Percentiles rank a stretch among this genome's conserved stretches.
Evolutionary conservation across 2,888 invertebrate genomes (phyloP).

Genomic region (Selenia dentaria): DNA sequence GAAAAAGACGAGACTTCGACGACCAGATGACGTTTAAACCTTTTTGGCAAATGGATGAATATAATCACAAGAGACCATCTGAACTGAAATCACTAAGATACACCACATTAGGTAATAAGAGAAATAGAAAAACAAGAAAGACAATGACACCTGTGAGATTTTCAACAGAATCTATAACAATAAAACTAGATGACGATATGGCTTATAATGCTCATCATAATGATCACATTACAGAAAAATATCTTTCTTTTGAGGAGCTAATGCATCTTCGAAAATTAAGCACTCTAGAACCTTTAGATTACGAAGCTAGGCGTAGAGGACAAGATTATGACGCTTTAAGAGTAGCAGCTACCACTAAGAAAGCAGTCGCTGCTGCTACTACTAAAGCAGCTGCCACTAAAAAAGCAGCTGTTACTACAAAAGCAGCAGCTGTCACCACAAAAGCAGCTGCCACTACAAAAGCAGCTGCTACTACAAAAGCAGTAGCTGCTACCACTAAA

Average conservation of each 20-base stretch:
- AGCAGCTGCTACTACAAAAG: neutral
- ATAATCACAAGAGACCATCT: conserved; percentile 41
- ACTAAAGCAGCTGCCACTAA: neutral
- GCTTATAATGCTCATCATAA: conserved; percentile 30
- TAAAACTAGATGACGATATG: conserved; percentile 42
- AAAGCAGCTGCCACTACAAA: conserved; percentile 6
- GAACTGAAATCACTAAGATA: conserved; percentile 60
- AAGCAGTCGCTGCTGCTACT: conserved; percentile 3
- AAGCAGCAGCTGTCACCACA: neutral
- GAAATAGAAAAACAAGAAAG: conserved; percentile 44
- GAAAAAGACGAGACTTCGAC: conserved; percentile 52
- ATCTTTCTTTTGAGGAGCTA: conserved; percentile 75
- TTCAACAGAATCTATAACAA: conserved; percentile 62
- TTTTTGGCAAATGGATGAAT: conserved; percentile 66
- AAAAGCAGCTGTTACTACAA: neutral
- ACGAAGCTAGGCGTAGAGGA: conserved; percentile 44
- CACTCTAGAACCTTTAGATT: conserved; percentile 36
- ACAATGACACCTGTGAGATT: conserved; percentile 26
- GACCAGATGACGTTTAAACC: conserved; percentile 51
- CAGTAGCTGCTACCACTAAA: neutral
- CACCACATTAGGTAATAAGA: conserved; percentile 57
- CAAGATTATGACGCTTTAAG: conserved; percentile 18
- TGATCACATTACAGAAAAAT: conserved; percentile 61
- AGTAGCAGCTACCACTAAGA: conserved; percentile 6
- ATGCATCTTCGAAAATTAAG: conserved; percentile 69